Evolutionary conservation across 2,888 invertebrate species (phyloP).

Genomic region (Lasioglossum morio): DNA sequence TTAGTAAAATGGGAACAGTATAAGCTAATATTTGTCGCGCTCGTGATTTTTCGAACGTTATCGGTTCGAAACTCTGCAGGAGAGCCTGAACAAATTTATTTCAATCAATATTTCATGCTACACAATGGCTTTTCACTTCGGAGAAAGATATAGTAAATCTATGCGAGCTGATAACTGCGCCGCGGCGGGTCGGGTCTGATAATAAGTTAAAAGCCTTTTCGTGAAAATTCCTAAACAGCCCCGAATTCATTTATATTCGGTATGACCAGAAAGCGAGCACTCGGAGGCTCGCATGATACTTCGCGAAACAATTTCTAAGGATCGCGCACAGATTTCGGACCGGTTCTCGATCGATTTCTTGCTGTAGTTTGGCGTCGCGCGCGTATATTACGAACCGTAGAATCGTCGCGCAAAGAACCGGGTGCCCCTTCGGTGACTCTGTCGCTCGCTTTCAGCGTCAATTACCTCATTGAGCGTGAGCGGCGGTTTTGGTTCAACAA

Average conservation of each 20-base stretch:
- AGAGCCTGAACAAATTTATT: not conserved
- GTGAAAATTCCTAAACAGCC: not conserved
- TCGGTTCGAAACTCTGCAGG: not conserved
- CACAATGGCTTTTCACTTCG: not conserved
- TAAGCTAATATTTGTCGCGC: constrained; percentile 3
- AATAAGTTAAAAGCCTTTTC: not conserved
- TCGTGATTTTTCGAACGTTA: not conserved
- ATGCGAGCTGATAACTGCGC: not conserved
- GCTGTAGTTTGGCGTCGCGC: not conserved
- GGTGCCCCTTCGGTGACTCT: constrained; percentile 38
- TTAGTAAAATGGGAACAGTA: not conserved
- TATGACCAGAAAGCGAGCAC: too few relatives aligned
- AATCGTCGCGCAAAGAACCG: constrained; percentile 30
- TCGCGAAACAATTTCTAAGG: too few relatives aligned
- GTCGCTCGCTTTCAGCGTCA: constrained; percentile 55
- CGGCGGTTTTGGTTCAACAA: constrained; percentile 40
- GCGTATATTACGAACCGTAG: not conserved
- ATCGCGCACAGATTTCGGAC: not conserved
- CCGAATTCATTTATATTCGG: too few relatives aligned
- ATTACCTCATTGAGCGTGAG: constrained; percentile 59
- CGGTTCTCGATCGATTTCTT: not conserved
- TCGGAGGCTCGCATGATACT: too few relatives aligned
- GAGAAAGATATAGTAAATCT: not conserved
- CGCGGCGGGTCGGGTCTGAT: too few relatives aligned
- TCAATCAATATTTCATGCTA: not conserved